phyloP scores from a whole-genome alignment of 2,113 vertebrate genomes.

The Xiphias gladius region DNA sequence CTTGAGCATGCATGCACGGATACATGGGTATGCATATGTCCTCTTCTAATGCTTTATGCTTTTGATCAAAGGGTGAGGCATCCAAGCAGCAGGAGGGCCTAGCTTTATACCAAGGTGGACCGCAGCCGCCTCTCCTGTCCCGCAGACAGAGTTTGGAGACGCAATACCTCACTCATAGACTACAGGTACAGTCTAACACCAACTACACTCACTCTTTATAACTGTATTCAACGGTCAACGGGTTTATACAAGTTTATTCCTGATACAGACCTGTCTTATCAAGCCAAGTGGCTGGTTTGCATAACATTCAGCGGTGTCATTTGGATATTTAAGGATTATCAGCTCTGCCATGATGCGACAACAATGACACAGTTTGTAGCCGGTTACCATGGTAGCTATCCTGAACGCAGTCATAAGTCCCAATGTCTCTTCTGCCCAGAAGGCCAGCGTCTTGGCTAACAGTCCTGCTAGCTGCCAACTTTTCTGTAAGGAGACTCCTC shows the following conservation, averaged over 20 bases:
- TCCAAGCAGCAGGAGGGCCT: slow-evolving; percentile 87
- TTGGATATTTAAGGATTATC: slow-evolving; percentile 13
- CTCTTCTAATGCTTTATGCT: slow-evolving; percentile 61
- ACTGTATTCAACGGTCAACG: not conserved
- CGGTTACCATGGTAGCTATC: slow-evolving; percentile 27
- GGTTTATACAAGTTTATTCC: not conserved
- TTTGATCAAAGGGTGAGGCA: slow-evolving; percentile 87
- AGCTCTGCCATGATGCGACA: slow-evolving; percentile 9
- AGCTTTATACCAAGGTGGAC: slow-evolving; percentile 83
- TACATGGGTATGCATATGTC: not conserved
- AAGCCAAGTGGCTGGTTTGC: slow-evolving; percentile 7
- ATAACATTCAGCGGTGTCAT: slow-evolving; percentile 13
- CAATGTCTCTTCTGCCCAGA: slow-evolving; percentile 79
- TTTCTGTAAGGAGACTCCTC: slow-evolving; percentile 93
- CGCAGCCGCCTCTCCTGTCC: slow-evolving; percentile 87
- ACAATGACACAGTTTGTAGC: not conserved
- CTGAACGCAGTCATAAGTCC: slow-evolving; percentile 42
- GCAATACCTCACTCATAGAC: slow-evolving; percentile 92
- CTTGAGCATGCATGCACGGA: slow-evolving; percentile 9
- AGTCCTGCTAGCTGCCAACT: slow-evolving; percentile 93
- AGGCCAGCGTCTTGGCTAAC: slow-evolving; percentile 89
- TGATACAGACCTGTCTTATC: slow-evolving; percentile 4
- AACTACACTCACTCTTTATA: not conserved
- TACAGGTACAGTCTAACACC: slow-evolving; percentile 87
- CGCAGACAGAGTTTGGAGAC: slow-evolving; percentile 93